Percentiles rank a stretch among this genome's conserved stretches.
Evolutionary conservation across 2,797 vertebrate species (phyloP).

Genomic region (Lophius americanus): DNA sequence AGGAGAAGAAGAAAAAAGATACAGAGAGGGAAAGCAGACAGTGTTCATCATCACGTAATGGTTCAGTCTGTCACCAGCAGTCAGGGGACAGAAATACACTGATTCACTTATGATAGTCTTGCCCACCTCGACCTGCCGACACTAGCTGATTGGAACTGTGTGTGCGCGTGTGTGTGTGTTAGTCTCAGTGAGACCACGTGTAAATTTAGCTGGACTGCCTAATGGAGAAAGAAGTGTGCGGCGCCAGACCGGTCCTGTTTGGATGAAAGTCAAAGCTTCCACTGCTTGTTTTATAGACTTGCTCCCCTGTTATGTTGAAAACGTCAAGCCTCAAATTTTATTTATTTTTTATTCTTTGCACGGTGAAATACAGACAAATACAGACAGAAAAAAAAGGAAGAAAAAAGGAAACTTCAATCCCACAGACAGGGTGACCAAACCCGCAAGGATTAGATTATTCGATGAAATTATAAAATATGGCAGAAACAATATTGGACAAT

Average conservation of each 20-base stretch:
- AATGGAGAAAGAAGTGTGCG: constrained; percentile 35
- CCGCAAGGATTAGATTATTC: too few species aligned
- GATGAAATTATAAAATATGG: too few species aligned
- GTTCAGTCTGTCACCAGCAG: constrained; percentile 44
- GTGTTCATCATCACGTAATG: constrained; percentile 42
- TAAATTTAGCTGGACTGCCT: constrained; percentile 44
- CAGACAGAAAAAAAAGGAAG: background rate
- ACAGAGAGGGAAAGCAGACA: constrained; percentile 13
- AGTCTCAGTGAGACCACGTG: background rate
- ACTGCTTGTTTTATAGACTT: constrained; percentile 58
- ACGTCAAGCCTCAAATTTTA: constrained; percentile 58
- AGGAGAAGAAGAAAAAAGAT: background rate
- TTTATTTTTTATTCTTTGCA: background rate
- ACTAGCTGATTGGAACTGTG: constrained; percentile 2
- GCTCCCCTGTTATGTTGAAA: constrained; percentile 60
- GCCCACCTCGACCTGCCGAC: constrained; percentile 11
- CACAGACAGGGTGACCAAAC: too few species aligned
- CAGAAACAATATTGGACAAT: too few species aligned
- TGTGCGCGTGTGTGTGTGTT: background rate
- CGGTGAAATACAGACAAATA: background rate
- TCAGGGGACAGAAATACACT: constrained; percentile 44
- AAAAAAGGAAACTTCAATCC: too few species aligned
- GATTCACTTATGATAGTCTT: constrained; percentile 37
- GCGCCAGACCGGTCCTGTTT: constrained; percentile 26
- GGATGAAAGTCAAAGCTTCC: constrained; percentile 51